Percentiles rank a stretch among this genome's conserved stretches.
These are phyloP conservation scores for Xiphophorus maculatus DNA, from an alignment of 2,113 vertebrate species.

Conservation along the genomic window DNA sequence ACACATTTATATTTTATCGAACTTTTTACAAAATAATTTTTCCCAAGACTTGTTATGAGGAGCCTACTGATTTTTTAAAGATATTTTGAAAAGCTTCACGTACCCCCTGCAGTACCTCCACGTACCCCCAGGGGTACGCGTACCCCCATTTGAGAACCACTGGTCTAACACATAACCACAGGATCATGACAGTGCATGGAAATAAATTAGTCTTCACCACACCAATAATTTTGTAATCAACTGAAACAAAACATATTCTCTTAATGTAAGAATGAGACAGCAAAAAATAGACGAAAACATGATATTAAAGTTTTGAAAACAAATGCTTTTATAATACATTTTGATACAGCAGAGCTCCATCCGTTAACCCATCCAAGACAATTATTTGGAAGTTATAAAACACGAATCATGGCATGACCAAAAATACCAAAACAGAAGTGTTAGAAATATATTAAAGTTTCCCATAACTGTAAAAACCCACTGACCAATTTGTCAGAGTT, in stretches of 20 bases:
- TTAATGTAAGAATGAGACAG: neutral
- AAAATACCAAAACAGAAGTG: no score
- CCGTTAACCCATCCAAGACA: neutral
- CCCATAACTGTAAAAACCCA: neutral
- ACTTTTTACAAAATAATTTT: no score
- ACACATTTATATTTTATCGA: no score
- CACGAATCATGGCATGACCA: no score
- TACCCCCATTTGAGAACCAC: no score
- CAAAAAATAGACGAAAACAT: neutral
- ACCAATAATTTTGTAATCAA: slow-evolving; percentile 29
- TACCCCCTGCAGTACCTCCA: no score
- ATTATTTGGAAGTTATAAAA: no score
- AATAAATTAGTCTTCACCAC: slow-evolving; percentile 23
- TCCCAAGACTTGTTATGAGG: no score
- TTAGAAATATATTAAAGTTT: neutral
- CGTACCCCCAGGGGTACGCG: no score
- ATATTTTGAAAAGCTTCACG: no score
- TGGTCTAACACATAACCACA: neutral
- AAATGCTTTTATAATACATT: slow-evolving; percentile 1
- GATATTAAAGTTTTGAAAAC: neutral
- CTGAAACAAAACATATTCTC: slow-evolving; percentile 15
- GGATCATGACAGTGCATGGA: neutral
- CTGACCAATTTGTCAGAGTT: neutral
- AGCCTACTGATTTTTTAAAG: no score
- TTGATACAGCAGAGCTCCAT: slow-evolving; percentile 13